Base-by-base conservation (phyloP, 2,888 invertebrate genomes). In the Drosophila histrio region DNA sequence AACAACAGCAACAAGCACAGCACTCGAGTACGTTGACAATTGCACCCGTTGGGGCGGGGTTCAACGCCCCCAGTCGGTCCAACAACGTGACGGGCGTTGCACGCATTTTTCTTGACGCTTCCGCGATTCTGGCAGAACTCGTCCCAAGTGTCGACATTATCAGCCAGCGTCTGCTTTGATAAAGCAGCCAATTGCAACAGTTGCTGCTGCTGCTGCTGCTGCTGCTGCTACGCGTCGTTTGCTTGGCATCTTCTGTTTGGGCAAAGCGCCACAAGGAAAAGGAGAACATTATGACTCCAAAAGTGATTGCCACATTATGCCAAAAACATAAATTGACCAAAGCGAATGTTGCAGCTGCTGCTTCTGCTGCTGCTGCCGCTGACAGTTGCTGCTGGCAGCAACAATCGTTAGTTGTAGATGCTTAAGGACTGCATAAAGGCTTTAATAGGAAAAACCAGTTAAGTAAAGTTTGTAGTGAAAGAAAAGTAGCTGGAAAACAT, bases 51-150 rank as follows among this genome's bases (percentile, higher is more conserved):
- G 39, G 39, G 39, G 36, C 60, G 32, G 47, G 46, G 86, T 82
- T 87, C 88, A 88, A 73, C 38, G 86, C 44, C 77, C 88, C 26
- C 41, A 21, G 19, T 9, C 59, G 36, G 56, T 71, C 43, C 64
- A 73, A 57, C 63, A 69, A 63, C 66, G 52, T 61, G 50, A 50
- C 63, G 71, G 43, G 57, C 72, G 63, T 72, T 68, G 82, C 79
- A 88, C 82, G 84, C 87, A 86, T 86, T 88, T 82, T 86, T 71
- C 82, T 86, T 86, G 84, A 72, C 62, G 74, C 88, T 88, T 88
- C 88, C 88, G 88, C 87, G 67, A 77, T 83, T 88, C 84, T 87
- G 67, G 32, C 32, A 26, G 17, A 36, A 36, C 26, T 24, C 17
- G 11, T 17, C 36, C 26, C 26, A 57, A 54, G 53, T 58, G 56